These are phyloP conservation scores for Apamea crenata DNA, from an alignment of 2,888 invertebrate genomes.

Conservation along the genomic window DNA sequence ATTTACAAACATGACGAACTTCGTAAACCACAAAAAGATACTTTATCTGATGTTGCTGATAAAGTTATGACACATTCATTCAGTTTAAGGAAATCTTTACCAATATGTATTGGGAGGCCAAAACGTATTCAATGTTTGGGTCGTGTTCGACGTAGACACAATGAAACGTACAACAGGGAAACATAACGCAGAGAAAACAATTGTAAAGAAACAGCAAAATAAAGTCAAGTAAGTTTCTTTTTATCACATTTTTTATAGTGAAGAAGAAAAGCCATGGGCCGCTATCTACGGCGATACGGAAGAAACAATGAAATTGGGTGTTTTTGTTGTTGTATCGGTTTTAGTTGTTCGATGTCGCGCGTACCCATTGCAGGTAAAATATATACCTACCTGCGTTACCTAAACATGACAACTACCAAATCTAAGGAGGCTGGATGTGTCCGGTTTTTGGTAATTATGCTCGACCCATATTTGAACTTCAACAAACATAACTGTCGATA, in stretches of 20 bases:
- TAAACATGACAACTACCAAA: background rate
- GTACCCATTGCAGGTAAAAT: background rate
- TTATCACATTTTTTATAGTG: background rate
- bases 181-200: background rate
- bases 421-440: background rate
- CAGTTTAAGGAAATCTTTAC: conserved; percentile 38
- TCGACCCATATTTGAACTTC: background rate
- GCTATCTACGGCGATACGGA: background rate
- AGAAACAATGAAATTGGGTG: background rate
- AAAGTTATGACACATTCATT: conserved; percentile 50
- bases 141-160: background rate
- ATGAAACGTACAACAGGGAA: conserved; percentile 34
- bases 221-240: conserved; percentile 41
- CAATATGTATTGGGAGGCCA: conserved; percentile 22
- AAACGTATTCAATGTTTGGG: conserved; percentile 16
- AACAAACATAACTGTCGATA: background rate
- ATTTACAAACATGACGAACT: conserved; percentile 46
- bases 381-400: background rate
- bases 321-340: conserved; percentile 1
- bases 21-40: conserved; percentile 36
- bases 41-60: conserved; percentile 50
- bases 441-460: background rate
- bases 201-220: conserved; percentile 17
- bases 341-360: background rate
- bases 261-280: background rate